These are phyloP conservation scores for Pangasius mekongensis DNA, from an alignment of 2,797 vertebrate genomes.

Conservation along the genomic window DNA sequence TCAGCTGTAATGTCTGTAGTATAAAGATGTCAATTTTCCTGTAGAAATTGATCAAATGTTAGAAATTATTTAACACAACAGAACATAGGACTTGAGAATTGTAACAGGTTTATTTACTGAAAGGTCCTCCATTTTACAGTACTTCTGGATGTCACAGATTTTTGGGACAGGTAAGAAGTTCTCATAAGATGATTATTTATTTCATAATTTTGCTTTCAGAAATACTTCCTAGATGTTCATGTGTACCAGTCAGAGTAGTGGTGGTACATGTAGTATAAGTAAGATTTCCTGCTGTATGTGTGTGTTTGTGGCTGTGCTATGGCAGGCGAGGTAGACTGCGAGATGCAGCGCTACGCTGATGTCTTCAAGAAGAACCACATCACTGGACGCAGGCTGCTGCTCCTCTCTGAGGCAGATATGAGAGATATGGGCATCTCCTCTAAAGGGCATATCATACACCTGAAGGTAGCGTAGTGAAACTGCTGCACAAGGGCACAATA, in stretches of 20 bases:
- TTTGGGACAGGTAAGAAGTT: constrained; percentile 84
- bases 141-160: constrained; percentile 95
- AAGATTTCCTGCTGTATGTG: not conserved
- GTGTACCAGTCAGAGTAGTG: not conserved
- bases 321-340: constrained; percentile 79
- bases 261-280: not conserved
- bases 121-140: constrained; percentile 72
- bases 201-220: not conserved
- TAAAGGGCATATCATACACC: constrained; percentile 95
- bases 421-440: constrained; percentile 94
- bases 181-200: constrained; percentile 5
- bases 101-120: constrained; percentile 18
- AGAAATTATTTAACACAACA: not conserved
- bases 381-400: constrained; percentile 88
- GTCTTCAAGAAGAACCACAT: constrained; percentile 95
- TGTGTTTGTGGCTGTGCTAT: constrained; percentile 31
- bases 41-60: not conserved
- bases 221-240: not conserved
- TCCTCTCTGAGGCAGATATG: constrained; percentile 91
- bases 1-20: not conserved
- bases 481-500: not conserved
- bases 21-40: not conserved
- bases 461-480: constrained; percentile 80
- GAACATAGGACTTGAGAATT: not conserved
- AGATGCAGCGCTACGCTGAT: constrained; percentile 86